phyloP scores from a whole-genome alignment of 2,888 invertebrate genomes.

The Sesamia inferens region DNA sequence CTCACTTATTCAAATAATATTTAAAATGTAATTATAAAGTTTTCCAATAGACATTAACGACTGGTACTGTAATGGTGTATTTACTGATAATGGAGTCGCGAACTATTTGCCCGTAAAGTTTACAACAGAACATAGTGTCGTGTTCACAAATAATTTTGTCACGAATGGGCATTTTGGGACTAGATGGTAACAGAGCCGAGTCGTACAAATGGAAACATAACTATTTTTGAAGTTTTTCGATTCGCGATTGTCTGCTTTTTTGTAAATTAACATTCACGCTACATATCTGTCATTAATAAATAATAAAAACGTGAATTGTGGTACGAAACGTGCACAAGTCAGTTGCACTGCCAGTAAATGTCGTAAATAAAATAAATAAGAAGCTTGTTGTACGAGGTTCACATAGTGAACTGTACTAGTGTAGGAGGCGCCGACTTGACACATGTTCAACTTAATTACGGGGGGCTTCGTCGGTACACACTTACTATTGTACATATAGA shows the following conservation, averaged over 20 bases:
- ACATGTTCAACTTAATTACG: slow-evolving; percentile 47
- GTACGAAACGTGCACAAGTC: slow-evolving; percentile 79
- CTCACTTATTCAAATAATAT: slow-evolving; percentile 60
- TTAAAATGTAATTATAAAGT: slow-evolving; percentile 64
- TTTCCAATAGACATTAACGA: slow-evolving; percentile 72
- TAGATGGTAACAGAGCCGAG: slow-evolving; percentile 33
- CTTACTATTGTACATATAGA: slow-evolving; percentile 87
- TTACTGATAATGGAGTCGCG: slow-evolving; percentile 65
- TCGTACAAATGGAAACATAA: slow-evolving; percentile 44
- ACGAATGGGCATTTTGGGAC: slow-evolving; percentile 41
- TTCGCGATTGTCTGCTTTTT: slow-evolving; percentile 72
- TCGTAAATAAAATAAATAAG: slow-evolving; percentile 71
- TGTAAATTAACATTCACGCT: slow-evolving; percentile 80
- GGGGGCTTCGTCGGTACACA: slow-evolving; percentile 76
- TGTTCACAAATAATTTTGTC: slow-evolving; percentile 43
- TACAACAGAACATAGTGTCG: slow-evolving; percentile 24
- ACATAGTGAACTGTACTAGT: slow-evolving; percentile 82
- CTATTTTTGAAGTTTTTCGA: slow-evolving; percentile 68
- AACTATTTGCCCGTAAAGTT: slow-evolving; percentile 38
- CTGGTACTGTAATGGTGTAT: slow-evolving; percentile 74
- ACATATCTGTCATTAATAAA: slow-evolving; percentile 80
- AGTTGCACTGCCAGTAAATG: slow-evolving; percentile 86
- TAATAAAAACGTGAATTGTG: slow-evolving; percentile 61
- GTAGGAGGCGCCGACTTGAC: slow-evolving; percentile 62
- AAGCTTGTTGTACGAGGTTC: slow-evolving; percentile 78